phyloP scores from a whole-genome alignment of 2,113 vertebrate species.

The Scomber japonicus region DNA sequence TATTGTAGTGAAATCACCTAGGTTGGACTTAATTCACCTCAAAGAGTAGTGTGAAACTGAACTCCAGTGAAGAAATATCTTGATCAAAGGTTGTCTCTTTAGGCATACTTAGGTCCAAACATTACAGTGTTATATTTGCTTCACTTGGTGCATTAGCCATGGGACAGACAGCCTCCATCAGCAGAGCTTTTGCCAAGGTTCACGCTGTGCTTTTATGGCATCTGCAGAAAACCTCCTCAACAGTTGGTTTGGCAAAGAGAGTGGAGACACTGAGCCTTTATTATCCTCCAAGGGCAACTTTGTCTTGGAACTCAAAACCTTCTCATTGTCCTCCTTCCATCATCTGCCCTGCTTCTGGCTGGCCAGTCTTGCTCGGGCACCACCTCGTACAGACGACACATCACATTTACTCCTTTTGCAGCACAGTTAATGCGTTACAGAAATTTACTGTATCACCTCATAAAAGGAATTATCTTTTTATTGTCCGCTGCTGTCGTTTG shows the following conservation, averaged over 20 bases:
- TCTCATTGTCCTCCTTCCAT: slow-evolving; percentile 11
- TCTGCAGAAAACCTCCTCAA: not conserved
- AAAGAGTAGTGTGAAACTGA: slow-evolving; percentile 20
- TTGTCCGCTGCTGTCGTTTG: too few species aligned
- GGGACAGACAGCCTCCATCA: slow-evolving; percentile 11
- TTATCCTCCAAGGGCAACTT: slow-evolving; percentile 7
- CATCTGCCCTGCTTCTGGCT: slow-evolving; percentile 28
- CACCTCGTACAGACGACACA: not conserved
- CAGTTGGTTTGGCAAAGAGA: not conserved
- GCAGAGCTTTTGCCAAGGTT: not conserved
- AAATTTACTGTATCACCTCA: not conserved
- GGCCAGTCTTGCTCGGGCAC: not conserved
- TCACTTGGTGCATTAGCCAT: not conserved
- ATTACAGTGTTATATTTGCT: not conserved
- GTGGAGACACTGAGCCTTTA: not conserved
- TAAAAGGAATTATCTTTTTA: too few species aligned
- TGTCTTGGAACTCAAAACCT: slow-evolving; percentile 1
- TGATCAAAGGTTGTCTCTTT: slow-evolving; percentile 39
- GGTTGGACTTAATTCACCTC: slow-evolving; percentile 14
- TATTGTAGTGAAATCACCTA: not conserved
- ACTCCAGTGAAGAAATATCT: slow-evolving; percentile 18
- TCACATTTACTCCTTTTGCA: not conserved
- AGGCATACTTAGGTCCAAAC: slow-evolving; percentile 10
- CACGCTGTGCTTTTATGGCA: not conserved
- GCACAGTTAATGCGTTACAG: not conserved